phyloP scores from a whole-genome alignment of 1,140 invertebrate species.

The Drosophila orosa region DNA sequence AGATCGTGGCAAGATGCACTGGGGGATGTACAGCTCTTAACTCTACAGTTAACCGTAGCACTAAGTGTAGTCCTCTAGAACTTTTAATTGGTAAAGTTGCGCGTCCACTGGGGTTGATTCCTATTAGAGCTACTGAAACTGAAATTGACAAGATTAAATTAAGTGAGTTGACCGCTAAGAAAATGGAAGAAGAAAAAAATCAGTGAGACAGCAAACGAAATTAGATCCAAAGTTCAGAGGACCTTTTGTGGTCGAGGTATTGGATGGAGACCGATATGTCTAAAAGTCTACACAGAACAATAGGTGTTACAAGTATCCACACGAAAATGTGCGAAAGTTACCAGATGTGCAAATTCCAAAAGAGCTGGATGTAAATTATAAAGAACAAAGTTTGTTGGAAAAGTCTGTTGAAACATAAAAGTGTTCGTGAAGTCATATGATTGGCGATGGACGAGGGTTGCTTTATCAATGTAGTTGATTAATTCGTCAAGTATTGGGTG shows the following conservation, averaged over 20 bases:
- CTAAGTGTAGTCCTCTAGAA: background rate
- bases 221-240: background rate
- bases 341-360: slow-evolving; percentile 4
- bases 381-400: background rate
- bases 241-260: slow-evolving; percentile 5
- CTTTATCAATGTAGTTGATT: background rate
- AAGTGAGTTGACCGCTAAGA: background rate
- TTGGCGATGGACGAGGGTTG: background rate
- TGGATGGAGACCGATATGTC: background rate
- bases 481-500: no score
- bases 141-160: slow-evolving; percentile 3
- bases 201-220: no score
- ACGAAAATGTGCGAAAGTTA: slow-evolving; percentile 5
- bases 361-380: background rate
- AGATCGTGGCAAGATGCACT: slow-evolving; percentile 7
- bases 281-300: slow-evolving; percentile 4
- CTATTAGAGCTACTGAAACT: background rate
- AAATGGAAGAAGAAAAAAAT: no score
- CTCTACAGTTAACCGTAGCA: slow-evolving; percentile 2
- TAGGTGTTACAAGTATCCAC: slow-evolving; percentile 1
- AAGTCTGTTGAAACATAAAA: background rate
- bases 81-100: slow-evolving; percentile 4
- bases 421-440: background rate
- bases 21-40: slow-evolving; percentile 1
- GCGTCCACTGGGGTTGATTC: background rate